These are phyloP conservation scores for Aphidius colemani DNA, from an alignment of 2,888 invertebrate species.

Conservation along the genomic window DNA sequence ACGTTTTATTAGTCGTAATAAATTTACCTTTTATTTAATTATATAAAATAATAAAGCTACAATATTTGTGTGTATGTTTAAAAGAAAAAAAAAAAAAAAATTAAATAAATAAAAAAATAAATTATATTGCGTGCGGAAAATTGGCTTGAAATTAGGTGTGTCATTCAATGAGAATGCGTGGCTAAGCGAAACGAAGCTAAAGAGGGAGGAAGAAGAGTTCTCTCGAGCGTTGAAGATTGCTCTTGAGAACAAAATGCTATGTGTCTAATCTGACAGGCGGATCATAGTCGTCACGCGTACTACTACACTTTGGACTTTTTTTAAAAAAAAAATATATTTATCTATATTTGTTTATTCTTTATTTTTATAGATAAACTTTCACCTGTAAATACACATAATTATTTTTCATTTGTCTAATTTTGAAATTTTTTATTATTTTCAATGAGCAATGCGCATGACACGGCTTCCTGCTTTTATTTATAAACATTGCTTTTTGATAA, in stretches of 20 bases:
- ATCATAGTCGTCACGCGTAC: conserved; percentile 40
- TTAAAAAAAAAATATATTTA: conserved; percentile 1
- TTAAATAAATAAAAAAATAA: background rate
- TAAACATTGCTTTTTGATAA: conserved; percentile 32
- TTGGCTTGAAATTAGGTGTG: conserved; percentile 26
- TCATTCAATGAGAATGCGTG: conserved; percentile 27
- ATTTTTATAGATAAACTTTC: background rate
- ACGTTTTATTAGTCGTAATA: too few relatives aligned
- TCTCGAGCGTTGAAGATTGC: conserved; percentile 37
- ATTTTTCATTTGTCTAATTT: conserved; percentile 6
- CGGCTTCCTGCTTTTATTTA: conserved; percentile 37
- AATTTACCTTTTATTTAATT: background rate
- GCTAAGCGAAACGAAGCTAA: conserved; percentile 23
- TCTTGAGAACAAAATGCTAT: conserved; percentile 38
- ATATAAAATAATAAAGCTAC: background rate
- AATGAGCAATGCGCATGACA: conserved; percentile 26
- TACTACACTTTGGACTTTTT: conserved; percentile 25
- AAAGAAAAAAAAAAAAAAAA: too few relatives aligned
- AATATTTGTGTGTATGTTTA: background rate
- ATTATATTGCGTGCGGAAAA: conserved; percentile 25
- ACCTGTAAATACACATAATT: background rate
- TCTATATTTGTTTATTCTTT: conserved; percentile 8
- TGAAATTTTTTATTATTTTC: conserved; percentile 3
- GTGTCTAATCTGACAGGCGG: conserved; percentile 37
- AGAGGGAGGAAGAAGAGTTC: conserved; percentile 22